phyloP scores from a whole-genome alignment of 2,113 vertebrate genomes.

The Amphilophus citrinellus region DNA sequence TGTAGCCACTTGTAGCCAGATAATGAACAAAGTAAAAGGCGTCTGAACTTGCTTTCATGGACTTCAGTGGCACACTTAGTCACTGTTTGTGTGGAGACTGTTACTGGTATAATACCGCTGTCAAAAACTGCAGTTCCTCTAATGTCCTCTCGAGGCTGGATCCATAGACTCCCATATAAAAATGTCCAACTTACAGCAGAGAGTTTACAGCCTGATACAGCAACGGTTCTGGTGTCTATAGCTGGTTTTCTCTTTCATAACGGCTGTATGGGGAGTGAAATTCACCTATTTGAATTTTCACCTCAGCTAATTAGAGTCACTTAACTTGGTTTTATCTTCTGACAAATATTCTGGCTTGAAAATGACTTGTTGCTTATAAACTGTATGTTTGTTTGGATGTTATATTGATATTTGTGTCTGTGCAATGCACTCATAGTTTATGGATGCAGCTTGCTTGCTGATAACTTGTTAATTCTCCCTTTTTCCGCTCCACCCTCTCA shows the following conservation, averaged over 20 bases:
- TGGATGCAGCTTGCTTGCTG: not conserved
- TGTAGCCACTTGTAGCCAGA: not conserved
- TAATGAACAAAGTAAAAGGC: not conserved
- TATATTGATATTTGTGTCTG: not conserved
- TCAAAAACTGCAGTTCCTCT: not conserved
- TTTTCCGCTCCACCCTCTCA: not conserved
- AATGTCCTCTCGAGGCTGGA: not conserved
- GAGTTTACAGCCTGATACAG: not conserved
- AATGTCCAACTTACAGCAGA: not conserved
- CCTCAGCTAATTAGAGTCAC: not conserved
- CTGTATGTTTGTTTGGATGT: not conserved
- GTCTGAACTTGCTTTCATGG: not conserved
- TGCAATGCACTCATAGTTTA: not conserved
- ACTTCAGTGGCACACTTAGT: not conserved
- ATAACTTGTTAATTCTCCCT: too few relatives aligned
- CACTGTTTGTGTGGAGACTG: accelerated
- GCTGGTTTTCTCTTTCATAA: too few relatives aligned
- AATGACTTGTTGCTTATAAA: not conserved
- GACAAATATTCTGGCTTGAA: not conserved
- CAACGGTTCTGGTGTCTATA: too few relatives aligned
- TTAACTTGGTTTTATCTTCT: not conserved
- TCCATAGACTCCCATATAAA: accelerated
- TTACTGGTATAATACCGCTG: not conserved
- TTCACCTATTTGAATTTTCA: too few relatives aligned
- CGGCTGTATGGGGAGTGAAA: too few relatives aligned